Evolutionary conservation across 2,888 invertebrate genomes (phyloP).

Genomic region (Drosophila borborema): DNA sequence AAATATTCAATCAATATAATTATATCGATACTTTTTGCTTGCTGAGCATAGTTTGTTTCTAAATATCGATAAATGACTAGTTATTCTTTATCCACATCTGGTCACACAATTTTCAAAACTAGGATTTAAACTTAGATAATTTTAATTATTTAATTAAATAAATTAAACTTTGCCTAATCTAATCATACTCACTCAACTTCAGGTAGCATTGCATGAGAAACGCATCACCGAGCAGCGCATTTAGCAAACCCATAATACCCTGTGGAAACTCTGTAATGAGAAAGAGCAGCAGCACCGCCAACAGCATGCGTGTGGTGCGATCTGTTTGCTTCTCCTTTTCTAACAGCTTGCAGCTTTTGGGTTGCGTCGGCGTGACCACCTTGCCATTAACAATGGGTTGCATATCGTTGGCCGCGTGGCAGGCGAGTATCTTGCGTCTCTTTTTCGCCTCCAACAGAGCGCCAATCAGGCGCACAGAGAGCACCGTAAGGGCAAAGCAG

Average conservation of each 20-base stretch:
- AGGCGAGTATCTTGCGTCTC: slow-evolving; percentile 89
- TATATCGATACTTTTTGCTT: neutral
- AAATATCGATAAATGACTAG: neutral
- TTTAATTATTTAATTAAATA: neutral
- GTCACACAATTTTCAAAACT: neutral
- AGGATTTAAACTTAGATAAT: neutral
- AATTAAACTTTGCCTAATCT: neutral
- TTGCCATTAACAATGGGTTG: slow-evolving; percentile 84
- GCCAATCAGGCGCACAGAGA: slow-evolving; percentile 91
- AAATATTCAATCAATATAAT: neutral
- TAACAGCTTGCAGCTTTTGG: slow-evolving; percentile 83
- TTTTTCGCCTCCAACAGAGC: slow-evolving; percentile 93
- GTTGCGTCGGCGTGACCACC: slow-evolving; percentile 65
- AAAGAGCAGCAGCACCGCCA: slow-evolving; percentile 94
- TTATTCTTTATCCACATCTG: neutral
- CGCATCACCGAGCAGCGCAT: slow-evolving; percentile 90
- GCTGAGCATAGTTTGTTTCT: no score
- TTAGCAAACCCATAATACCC: slow-evolving; percentile 91
- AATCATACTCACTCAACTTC: slow-evolving; percentile 88
- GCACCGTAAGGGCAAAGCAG: slow-evolving; percentile 93
- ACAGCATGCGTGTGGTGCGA: slow-evolving; percentile 95
- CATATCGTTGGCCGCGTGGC: slow-evolving; percentile 86
- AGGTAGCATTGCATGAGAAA: slow-evolving; percentile 93
- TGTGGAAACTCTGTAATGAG: slow-evolving; percentile 96
- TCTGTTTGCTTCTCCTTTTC: slow-evolving; percentile 89